These are phyloP conservation scores for Budorcas taxicolor DNA, from an alignment of 2,113 vertebrate genomes.

Conservation along the genomic window DNA sequence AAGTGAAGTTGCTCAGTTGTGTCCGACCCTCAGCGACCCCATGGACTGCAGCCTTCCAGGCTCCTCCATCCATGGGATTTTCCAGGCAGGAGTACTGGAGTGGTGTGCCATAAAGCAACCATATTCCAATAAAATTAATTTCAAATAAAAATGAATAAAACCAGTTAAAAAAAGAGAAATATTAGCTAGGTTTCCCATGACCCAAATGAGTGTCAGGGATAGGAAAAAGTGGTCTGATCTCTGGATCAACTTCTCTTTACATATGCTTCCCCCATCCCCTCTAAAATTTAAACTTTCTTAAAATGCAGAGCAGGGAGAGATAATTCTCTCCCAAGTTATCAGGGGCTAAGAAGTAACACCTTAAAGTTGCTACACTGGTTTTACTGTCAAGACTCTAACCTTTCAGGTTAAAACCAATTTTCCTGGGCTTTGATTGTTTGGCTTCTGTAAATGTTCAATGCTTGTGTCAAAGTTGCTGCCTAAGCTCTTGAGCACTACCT, in stretches of 20 bases:
- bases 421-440: not conserved
- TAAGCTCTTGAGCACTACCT: not conserved
- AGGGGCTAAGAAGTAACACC: not conserved
- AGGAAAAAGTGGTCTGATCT: not conserved
- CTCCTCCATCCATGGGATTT: too few relatives aligned
- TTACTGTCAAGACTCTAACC: not conserved
- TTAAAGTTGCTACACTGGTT: not conserved
- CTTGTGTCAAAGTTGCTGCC: not conserved
- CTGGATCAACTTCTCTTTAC: not conserved
- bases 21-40: too few relatives aligned
- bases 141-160: not conserved
- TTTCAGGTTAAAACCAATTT: not conserved
- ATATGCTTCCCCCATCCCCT: not conserved
- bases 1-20: too few relatives aligned
- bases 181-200: not conserved
- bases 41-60: too few relatives aligned
- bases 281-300: not conserved
- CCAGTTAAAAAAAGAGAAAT: not conserved
- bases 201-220: not conserved
- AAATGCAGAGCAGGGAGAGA: not conserved
- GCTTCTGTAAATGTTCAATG: not conserved
- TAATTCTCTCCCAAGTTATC: not conserved
- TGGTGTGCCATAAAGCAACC: not conserved
- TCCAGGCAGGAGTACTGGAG: too few relatives aligned
- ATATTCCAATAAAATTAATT: not conserved